phyloP scores from a whole-genome alignment of 2,113 vertebrate species.

The Chaetodon auriga region DNA sequence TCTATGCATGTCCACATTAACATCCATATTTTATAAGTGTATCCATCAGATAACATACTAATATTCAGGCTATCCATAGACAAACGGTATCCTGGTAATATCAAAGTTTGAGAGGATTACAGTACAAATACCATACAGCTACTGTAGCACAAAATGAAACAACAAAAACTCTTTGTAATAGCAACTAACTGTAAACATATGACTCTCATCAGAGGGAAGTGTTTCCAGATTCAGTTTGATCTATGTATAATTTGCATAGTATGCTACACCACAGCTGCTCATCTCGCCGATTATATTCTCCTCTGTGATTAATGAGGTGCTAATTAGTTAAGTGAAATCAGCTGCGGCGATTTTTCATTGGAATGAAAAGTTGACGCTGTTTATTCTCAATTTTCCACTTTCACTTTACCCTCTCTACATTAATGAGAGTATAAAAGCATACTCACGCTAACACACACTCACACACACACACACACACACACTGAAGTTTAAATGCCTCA shows the following conservation, averaged over 20 bases:
- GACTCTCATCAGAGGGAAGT: not conserved
- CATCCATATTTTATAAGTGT: not conserved
- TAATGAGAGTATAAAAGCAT: slow-evolving; percentile 30
- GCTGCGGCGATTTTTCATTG: slow-evolving; percentile 29
- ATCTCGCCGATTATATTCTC: slow-evolving; percentile 27
- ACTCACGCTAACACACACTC: not conserved
- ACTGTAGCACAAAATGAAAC: not conserved
- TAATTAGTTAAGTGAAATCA: slow-evolving; percentile 46
- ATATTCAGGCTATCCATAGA: not conserved
- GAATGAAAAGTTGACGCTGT: slow-evolving; percentile 26
- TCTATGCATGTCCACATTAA: not conserved
- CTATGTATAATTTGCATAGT: not conserved
- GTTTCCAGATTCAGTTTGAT: not conserved
- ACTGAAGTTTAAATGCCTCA: slow-evolving; percentile 35
- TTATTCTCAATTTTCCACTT: slow-evolving; percentile 26
- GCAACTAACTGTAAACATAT: not conserved
- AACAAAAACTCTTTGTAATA: no score
- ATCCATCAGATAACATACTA: not conserved
- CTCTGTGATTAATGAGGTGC: slow-evolving; percentile 30
- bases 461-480: slow-evolving; percentile 13
- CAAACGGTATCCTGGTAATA: no score
- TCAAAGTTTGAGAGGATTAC: not conserved
- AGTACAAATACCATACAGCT: not conserved
- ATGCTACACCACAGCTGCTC: slow-evolving; percentile 23
- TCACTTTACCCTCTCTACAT: slow-evolving; percentile 28